phyloP scores from a whole-genome alignment of 2,113 vertebrate genomes.

The Guaruba guarouba region DNA sequence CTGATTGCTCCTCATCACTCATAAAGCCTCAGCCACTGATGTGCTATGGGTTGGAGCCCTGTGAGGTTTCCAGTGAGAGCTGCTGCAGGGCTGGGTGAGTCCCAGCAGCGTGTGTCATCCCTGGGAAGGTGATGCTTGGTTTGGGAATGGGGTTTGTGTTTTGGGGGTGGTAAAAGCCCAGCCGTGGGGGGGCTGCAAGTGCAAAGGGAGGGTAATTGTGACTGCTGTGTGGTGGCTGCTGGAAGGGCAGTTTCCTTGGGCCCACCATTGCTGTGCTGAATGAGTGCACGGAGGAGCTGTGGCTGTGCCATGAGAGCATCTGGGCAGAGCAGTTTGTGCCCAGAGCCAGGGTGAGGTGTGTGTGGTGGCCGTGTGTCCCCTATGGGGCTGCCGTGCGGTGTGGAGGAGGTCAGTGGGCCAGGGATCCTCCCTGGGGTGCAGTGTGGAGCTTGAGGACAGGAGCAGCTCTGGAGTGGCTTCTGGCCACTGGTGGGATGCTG shows the following conservation, averaged over 20 bases:
- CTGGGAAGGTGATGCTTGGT: not conserved
- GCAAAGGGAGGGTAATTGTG: not conserved
- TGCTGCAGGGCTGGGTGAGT: not conserved
- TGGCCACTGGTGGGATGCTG: not conserved
- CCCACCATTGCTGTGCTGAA: rapidly evolving
- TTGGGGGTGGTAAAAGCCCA: not conserved
- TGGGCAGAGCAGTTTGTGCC: not conserved
- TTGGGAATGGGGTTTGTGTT: not conserved
- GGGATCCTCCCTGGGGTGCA: not conserved
- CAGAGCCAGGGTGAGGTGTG: not conserved
- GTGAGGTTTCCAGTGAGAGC: rapidly evolving
- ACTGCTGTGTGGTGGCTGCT: not conserved
- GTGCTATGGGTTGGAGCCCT: rapidly evolving
- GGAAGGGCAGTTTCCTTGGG: not conserved
- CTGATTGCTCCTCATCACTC: not conserved
- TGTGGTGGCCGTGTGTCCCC: not conserved
- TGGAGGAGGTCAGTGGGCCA: not conserved
- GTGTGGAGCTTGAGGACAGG: not conserved
- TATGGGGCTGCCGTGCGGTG: rapidly evolving
- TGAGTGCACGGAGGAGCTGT: not conserved
- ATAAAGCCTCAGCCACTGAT: not conserved
- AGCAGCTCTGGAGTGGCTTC: not conserved
- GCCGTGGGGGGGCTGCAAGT: not conserved
- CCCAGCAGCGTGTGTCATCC: rapidly evolving
- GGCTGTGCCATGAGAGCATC: not conserved